Evolutionary conservation across 2,888 invertebrate genomes (phyloP), one percentile per base, ranked within the genome.

Genomic region (Agrochola macilenta): DNA sequence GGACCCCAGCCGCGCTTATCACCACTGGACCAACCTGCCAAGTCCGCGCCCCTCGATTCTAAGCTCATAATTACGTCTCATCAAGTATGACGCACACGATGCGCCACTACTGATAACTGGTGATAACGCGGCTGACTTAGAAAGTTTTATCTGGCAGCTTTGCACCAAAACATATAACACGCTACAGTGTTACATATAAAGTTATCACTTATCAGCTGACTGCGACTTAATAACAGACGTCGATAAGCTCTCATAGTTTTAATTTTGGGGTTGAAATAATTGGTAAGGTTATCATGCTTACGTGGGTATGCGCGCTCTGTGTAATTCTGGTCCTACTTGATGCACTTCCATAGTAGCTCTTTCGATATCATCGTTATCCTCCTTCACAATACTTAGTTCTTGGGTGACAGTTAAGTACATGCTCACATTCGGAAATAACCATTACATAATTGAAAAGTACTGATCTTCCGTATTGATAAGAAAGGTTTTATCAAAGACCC

Each of bases 151-250:
- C 61, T n/a, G 9, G 9, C 78, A 57, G 20, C 20, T 60, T 30
- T 58, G n/a, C 64, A 82, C 23, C 74, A 4, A 54, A 43, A 35
- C 26, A 23, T 35, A 81, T 43, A 65, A 35, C 43, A 57, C 17
- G 49, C 11, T 57, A 66, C 78, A 83, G 49, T 83, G 78, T 83
- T 11, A 8, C 65, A 64, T 82, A 43, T 43, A 43, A 43, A 43
- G 12, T 43, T 43, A 82, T 77, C 65, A 20, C 54, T 58, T 69
- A 57, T 70, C 60, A 8, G 20, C 12, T 57, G n/a, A 26, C 77
- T 20, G 54, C 54, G 1, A 61, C 70, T 61, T 78, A 77, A 78
- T 35, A 78, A 70, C 83, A 80, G 12, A 1, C 7, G 14, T 23
- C 14, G 80, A 82, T 77, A 77, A 77, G 30, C 26, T 66, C 5